A percentile compares a stretch with the other conserved stretches of the same genome.
These are phyloP conservation scores for Brenthis ino DNA, from an alignment of 2,888 invertebrate genomes.

Conservation along the genomic window DNA sequence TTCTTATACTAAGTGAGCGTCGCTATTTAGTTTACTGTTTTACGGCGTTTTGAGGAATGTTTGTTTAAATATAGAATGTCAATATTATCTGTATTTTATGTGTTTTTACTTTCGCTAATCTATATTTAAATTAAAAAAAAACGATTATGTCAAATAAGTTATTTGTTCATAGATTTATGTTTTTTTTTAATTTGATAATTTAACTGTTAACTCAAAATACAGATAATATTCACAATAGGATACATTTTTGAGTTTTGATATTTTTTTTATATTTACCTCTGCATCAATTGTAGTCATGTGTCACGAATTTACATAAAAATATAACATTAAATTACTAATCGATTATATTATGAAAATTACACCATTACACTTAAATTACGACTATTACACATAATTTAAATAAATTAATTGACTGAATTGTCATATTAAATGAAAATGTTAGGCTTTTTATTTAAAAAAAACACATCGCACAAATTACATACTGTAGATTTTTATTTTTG, in stretches of 20 bases:
- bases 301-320: constrained; percentile 30
- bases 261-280: not conserved
- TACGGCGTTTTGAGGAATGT: constrained; percentile 39
- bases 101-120: no score
- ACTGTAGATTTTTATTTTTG: constrained; percentile 18
- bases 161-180: no score
- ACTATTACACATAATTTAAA: constrained; percentile 36
- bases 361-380: constrained; percentile 30
- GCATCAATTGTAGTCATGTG: constrained; percentile 11
- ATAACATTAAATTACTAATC: constrained; percentile 31
- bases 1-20: constrained; percentile 63
- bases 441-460: constrained; percentile 20
- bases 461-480: constrained; percentile 5
- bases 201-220: constrained; percentile 7
- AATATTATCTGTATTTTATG: constrained; percentile 21
- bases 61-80: constrained; percentile 30
- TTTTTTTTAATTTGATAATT: no score
- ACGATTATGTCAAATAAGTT: no score
- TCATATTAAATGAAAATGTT: constrained; percentile 29
- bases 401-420: constrained; percentile 41
- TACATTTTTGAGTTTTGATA: constrained; percentile 8
- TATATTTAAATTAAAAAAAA: no score
- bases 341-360: constrained; percentile 33
- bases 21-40: constrained; percentile 42
- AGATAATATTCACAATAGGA: constrained; percentile 17